These are phyloP conservation scores for Ianthella basta DNA, from an alignment of 37 sponge, comb jelly and placozoan genomes.

Conservation along the genomic window DNA sequence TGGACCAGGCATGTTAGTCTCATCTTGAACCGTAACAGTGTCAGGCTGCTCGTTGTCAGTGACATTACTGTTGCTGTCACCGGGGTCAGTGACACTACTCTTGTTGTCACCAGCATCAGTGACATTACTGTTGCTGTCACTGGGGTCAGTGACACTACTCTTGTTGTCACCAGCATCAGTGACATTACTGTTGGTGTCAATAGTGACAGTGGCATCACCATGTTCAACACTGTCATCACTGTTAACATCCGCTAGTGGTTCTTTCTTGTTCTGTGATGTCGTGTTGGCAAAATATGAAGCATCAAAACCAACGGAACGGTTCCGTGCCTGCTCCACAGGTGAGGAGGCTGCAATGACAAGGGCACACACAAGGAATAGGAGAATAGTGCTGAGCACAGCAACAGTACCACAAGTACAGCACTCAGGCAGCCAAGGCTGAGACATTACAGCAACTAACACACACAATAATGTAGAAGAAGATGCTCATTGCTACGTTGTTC, in stretches of 20 bases:
- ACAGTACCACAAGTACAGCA: too few relatives aligned
- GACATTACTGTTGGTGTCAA: not conserved
- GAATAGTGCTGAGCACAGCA: too few relatives aligned
- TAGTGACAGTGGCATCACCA: not conserved
- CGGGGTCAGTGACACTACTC: too few relatives aligned
- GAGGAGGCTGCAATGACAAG: too few relatives aligned
- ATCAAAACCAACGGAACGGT: constrained; percentile 6
- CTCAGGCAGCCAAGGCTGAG: too few relatives aligned
- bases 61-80: not conserved
- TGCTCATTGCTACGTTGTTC: too few relatives aligned
- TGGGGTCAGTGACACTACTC: too few relatives aligned
- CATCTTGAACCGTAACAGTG: constrained; percentile 21
- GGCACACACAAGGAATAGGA: too few relatives aligned
- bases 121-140: not conserved
- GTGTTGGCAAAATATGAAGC: not conserved
- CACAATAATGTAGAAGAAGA: too few relatives aligned
- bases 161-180: not conserved
- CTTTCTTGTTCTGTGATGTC: too few relatives aligned
- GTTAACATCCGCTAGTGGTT: too few relatives aligned
- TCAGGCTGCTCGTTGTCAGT: not conserved
- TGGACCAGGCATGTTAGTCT: constrained; percentile 12
- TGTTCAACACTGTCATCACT: not conserved
- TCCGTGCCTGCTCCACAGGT: not conserved
- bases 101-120: not conserved
- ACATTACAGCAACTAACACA: too few relatives aligned